Percentiles rank a stretch among this genome's conserved stretches.
Conservation (phyloP, 64 coral and sea anemone species). For the Actinia tenebrosa region DNA sequence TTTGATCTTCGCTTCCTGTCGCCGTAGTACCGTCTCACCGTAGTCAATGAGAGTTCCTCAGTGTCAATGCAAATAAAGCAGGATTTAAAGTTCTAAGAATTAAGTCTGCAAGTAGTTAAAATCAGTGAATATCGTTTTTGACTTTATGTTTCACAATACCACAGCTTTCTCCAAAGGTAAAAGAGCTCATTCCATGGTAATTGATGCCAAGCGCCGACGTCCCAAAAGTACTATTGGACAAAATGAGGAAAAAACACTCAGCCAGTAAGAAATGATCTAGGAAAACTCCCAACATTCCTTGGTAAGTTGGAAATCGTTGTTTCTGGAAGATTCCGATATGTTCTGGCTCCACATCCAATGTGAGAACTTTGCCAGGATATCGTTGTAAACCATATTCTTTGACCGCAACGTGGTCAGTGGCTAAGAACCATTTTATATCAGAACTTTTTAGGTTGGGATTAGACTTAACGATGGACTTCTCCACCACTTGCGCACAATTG, state of each 20-base stretch:
- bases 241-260: slow-evolving; percentile 55
- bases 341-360: slow-evolving; percentile 43
- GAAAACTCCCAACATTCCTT: slow-evolving; percentile 48
- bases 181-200: slow-evolving; percentile 38
- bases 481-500: slow-evolving; percentile 17
- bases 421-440: slow-evolving; percentile 65
- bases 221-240: slow-evolving; percentile 65
- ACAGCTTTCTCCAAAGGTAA: slow-evolving; percentile 52
- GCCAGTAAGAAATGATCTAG: slow-evolving; percentile 66
- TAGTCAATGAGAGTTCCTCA: too few species aligned
- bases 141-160: slow-evolving; percentile 7
- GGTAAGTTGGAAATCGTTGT: slow-evolving; percentile 24
- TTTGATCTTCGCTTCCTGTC: too few species aligned
- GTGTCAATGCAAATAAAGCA: too few species aligned
- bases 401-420: slow-evolving; percentile 37
- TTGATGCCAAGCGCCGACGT: slow-evolving; percentile 55
- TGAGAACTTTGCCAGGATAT: slow-evolving; percentile 40
- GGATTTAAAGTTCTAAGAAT: too few species aligned
- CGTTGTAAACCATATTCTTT: slow-evolving; percentile 34
- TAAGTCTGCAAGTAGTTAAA: too few species aligned
- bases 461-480: slow-evolving; percentile 5
- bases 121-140: neutral
- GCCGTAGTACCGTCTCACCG: too few species aligned
- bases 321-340: slow-evolving; percentile 45
- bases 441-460: neutral